Percentiles rank a stretch among this genome's conserved stretches.
Conservation (phyloP, 1,140 invertebrate species). For the Batillaria attramentaria region DNA sequence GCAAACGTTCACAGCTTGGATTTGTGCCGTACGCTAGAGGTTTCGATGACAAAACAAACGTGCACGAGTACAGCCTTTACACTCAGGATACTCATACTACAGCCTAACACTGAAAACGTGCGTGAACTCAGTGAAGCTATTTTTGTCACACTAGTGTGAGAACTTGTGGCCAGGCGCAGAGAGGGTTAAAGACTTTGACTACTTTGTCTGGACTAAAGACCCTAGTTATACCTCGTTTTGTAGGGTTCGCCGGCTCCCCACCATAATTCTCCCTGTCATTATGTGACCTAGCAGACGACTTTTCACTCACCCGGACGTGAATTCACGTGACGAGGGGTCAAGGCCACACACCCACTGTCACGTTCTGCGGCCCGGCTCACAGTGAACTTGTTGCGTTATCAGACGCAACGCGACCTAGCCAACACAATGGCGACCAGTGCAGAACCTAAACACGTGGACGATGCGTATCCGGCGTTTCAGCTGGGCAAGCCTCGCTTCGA, state of each 20-base stretch:
- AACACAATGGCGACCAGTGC: not conserved
- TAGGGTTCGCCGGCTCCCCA: not conserved
- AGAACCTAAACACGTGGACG: not conserved
- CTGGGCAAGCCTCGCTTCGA: conserved; percentile 68
- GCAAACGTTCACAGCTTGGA: too few species aligned
- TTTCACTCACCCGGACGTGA: not conserved
- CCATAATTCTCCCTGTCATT: not conserved
- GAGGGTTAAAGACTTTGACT: not conserved
- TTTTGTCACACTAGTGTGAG: not conserved
- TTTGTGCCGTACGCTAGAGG: too few species aligned
- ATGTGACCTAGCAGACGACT: not conserved
- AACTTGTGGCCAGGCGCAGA: not conserved
- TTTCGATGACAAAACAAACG: too few species aligned
- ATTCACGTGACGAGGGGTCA: not conserved
- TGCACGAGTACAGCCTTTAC: too few species aligned
- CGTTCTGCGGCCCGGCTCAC: too few species aligned
- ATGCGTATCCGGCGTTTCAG: conserved; percentile 66
- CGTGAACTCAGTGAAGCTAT: not conserved
- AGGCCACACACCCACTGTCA: not conserved
- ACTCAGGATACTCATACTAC: not conserved
- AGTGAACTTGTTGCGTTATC: not conserved
- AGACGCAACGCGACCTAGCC: not conserved
- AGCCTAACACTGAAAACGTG: not conserved
- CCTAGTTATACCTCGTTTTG: not conserved
- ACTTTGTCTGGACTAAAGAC: not conserved